Base-by-base conservation (phyloP, 2,797 vertebrate species). In the Dryobates pubescens region DNA sequence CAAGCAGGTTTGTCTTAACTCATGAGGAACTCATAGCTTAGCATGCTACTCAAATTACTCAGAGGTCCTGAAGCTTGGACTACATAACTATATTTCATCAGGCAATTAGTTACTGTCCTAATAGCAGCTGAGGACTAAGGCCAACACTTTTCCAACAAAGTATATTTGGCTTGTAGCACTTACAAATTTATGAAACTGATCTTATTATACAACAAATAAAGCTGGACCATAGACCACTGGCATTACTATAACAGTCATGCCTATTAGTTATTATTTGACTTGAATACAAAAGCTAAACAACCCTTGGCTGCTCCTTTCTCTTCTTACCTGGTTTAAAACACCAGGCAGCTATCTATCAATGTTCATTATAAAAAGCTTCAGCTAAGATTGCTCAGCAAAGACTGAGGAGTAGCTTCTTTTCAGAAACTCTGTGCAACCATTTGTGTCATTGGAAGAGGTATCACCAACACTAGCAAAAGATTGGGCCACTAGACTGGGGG, bases 21-120 rank as follows among this genome's bases (percentile, higher is more conserved):
- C 96, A 95, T 86, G 72, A 94, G 70, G 69, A 36, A 45, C 64
- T 94, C 38, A 81, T 74, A 85, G 76, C 56, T 95, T 89, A 90
- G 73, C 32, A 65, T 10, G n/a, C 56, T 59, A 82, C 67, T 9
- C 92, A 91, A 96, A 96, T 95, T 95, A 96, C 73, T 95, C 82
- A 96, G 82, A 96, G 89, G 69, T 86, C 62, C 78, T 82, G 73
- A 94, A 68, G 30, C 12, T 86, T 90, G 34, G 69, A 86, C 67
- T 88, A 91, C 13, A 63, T 49, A 49, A 49, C 62, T 93, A 70
- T 75, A 74, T 95, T 95, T 92, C 26, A 77, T 57, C 72, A 94
- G 79, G 57, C 57, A 95, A 90, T 90, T 94, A 95, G 51, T 80
- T 87, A 88, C 24, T 23, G 9, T 22, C 75, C 79, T 67, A 89